Percentiles rank a stretch among this genome's conserved stretches.
Conservation (phyloP, 1,140 invertebrate species). For the Orchestia grillus region DNA sequence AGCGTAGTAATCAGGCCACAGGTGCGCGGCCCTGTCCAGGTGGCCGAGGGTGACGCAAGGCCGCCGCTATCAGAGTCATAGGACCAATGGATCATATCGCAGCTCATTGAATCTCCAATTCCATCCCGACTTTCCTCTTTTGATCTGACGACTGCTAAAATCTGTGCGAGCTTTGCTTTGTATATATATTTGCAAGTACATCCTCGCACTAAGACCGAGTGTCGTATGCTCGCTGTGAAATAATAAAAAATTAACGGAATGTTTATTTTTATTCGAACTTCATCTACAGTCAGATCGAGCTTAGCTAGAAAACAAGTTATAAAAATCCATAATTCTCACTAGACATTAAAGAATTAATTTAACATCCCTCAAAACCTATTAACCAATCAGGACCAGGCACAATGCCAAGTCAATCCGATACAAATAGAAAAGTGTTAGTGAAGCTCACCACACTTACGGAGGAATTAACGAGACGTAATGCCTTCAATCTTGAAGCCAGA, state of each 20-base stretch:
- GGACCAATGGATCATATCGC: not conserved
- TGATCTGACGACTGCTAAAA: not conserved
- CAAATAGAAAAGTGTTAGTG: not conserved
- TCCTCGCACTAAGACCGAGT: not conserved
- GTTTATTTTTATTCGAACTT: not conserved
- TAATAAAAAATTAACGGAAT: not conserved
- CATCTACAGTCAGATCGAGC: not conserved
- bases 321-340: not conserved
- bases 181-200: not conserved
- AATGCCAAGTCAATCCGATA: not conserved
- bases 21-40: not conserved
- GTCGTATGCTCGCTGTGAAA: not conserved
- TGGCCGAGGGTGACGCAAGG: not conserved
- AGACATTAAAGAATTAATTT: not conserved
- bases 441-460: not conserved
- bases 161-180: not conserved
- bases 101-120: not conserved
- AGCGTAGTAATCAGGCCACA: not conserved
- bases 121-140: not conserved
- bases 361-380: not conserved
- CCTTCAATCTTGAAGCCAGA: not conserved
- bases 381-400: not conserved
- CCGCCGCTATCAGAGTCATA: not conserved
- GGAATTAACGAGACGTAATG: not conserved
- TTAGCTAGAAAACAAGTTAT: not conserved